Evolutionary conservation across 2,797 vertebrate genomes (phyloP).

Genomic region (Tadarida brasiliensis): DNA sequence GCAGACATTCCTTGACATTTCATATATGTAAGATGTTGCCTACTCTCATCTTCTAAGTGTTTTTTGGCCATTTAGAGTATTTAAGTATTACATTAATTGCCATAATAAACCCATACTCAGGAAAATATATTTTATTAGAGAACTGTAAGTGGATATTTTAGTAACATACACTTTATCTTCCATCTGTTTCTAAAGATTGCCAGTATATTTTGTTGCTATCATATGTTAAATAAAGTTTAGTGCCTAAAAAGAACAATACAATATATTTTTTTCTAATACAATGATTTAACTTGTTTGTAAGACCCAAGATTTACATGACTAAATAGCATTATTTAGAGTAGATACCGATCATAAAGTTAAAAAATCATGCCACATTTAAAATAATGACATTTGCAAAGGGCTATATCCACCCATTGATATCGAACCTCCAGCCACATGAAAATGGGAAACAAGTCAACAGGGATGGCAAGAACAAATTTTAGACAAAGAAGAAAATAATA

Average conservation of each 20-base stretch:
- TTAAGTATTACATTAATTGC: background rate
- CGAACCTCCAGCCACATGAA: too few relatives aligned
- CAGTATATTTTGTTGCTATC: conserved; percentile 43
- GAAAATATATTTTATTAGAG: conserved; percentile 13
- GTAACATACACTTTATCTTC: conserved; percentile 48
- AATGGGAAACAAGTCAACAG: background rate
- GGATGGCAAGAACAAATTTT: background rate
- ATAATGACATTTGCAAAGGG: background rate
- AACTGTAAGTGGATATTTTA: conserved; percentile 59
- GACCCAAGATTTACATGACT: background rate
- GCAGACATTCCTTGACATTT: background rate
- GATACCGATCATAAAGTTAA: background rate
- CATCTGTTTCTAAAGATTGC: conserved; percentile 52
- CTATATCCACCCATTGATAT: background rate
- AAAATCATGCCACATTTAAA: background rate
- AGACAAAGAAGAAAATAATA: background rate
- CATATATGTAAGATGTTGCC: background rate
- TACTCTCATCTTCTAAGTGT: background rate
- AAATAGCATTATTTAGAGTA: conserved; percentile 2
- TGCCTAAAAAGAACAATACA: background rate
- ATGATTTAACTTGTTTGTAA: background rate
- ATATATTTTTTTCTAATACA: background rate
- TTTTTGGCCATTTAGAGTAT: background rate
- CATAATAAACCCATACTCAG: background rate
- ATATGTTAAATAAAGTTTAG: conserved; percentile 61